Evolutionary conservation across 2,888 invertebrate species (phyloP), one percentile per base, ranked within the genome.

Genomic region (Imbricaverruca yamaguchii): DNA sequence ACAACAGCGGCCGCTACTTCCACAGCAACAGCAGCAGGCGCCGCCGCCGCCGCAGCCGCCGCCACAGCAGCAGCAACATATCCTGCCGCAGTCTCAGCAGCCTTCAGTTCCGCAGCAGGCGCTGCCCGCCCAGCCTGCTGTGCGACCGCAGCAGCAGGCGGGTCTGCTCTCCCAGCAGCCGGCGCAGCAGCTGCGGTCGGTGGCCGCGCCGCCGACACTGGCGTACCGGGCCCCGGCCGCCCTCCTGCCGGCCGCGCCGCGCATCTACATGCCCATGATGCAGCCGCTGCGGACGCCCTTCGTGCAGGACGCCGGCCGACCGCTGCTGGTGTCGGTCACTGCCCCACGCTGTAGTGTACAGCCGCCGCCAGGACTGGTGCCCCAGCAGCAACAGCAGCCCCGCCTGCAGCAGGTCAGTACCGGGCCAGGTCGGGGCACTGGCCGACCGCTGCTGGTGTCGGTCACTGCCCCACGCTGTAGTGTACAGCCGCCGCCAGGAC

Each of bases 321-420:
- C 74, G 7, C 74, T 79, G 79, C 79, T 79, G 79, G 79, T 79
- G 57, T 79, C 79, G 57, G 57, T 79, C 57, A 57, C 79, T 25
- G 57, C 23, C 4, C 57, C 59, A 3, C 79, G 79, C 79, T 79
- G 79, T 25, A 79, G 79, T 25, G 57, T 79, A 12, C 79, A 74
- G 74, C 74, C 55, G 74, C 74, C 74, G 74, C 74, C 74, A 9
- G 74, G 74, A 11, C 74, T 74, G 25, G 69, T 9, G 9, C 74
- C 15, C 55, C 74, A 74, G 21, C 74, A n/a, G 39, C 39, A 13
- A 39, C 69, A 18, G 55, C 74, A 15, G 74, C 74, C 74, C 15
- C 74, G 74, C 8, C 53, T 55, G 23, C 74, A 74, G 74, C 74
- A 74, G 74, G 74, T 74, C 23, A 39, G 69, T 11, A 8, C 21